Conservation (phyloP, 2,113 vertebrate species). For the Speoplatyrhinus poulsoni region DNA sequence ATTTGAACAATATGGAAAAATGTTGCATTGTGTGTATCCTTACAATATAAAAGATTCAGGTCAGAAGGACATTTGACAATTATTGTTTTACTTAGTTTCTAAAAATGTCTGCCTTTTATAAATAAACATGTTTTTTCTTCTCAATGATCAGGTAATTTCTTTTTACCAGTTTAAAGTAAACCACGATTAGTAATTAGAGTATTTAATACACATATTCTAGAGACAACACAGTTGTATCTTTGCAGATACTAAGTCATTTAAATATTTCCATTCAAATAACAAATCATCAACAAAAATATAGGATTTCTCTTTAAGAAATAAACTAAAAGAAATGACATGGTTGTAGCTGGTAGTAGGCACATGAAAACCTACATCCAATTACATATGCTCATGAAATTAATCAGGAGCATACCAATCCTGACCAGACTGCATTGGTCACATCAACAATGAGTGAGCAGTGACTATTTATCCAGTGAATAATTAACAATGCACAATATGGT, state of each 20-base stretch:
- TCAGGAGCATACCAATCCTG: no score
- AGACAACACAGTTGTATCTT: constrained; percentile 41
- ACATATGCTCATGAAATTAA: no score
- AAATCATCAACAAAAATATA: constrained; percentile 55
- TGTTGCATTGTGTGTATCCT: not conserved
- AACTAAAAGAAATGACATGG: constrained; percentile 36
- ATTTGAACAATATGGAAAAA: not conserved
- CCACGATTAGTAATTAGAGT: not conserved
- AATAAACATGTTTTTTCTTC: not conserved
- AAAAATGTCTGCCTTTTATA: not conserved
- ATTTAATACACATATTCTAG: constrained; percentile 54
- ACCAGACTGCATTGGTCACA: no score
- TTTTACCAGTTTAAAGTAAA: not conserved
- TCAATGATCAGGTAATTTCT: not conserved
- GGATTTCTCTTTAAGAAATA: constrained; percentile 32
- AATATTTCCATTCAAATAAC: constrained; percentile 43
- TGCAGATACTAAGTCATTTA: constrained; percentile 18
- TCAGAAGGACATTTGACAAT: not conserved
- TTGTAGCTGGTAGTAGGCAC: constrained; percentile 20
- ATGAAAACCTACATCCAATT: constrained; percentile 19
- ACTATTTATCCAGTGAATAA: constrained; percentile 43
- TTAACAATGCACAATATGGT: constrained; percentile 8
- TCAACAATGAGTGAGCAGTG: no score
- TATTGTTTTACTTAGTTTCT: not conserved
- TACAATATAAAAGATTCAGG: not conserved